phyloP scores from a whole-genome alignment of 2,888 invertebrate species.

The Aphidoletes aphidimyza region DNA sequence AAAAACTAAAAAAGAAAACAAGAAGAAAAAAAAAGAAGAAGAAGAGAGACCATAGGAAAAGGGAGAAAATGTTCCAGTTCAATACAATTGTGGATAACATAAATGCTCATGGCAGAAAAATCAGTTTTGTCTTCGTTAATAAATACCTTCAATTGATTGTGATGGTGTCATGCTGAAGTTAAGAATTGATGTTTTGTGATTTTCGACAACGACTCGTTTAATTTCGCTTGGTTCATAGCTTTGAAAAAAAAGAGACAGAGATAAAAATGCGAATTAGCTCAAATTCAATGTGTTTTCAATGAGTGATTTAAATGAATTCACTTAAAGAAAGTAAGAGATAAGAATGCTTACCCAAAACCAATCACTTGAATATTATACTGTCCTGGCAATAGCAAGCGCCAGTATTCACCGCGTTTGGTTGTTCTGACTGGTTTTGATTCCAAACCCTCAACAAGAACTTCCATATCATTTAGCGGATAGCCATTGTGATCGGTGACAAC shows the following conservation, averaged over 20 bases:
- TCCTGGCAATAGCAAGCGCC: conserved; percentile 92
- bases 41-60: neutral
- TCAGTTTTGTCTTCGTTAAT: conserved; percentile 44
- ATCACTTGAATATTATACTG: conserved; percentile 79
- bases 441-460: conserved; percentile 80
- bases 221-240: conserved; percentile 69
- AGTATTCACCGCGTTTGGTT: conserved; percentile 88
- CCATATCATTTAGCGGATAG: conserved; percentile 72
- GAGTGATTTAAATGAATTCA: neutral
- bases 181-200: conserved; percentile 63
- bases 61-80: neutral
- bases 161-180: conserved; percentile 65
- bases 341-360: conserved; percentile 75
- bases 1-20: conserved; percentile 3
- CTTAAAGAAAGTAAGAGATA: conserved; percentile 27
- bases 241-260: conserved; percentile 61
- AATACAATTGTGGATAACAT: neutral
- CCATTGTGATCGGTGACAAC: conserved; percentile 65
- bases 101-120: neutral
- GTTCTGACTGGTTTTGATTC: conserved; percentile 81
- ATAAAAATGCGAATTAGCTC: conserved; percentile 56
- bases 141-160: conserved; percentile 60
- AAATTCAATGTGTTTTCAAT: conserved; percentile 27
- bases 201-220: conserved; percentile 64
- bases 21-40: too few relatives aligned